Evolutionary conservation across 2,888 invertebrate species (phyloP).

Genomic region (Stenchaetothrips biformis): DNA sequence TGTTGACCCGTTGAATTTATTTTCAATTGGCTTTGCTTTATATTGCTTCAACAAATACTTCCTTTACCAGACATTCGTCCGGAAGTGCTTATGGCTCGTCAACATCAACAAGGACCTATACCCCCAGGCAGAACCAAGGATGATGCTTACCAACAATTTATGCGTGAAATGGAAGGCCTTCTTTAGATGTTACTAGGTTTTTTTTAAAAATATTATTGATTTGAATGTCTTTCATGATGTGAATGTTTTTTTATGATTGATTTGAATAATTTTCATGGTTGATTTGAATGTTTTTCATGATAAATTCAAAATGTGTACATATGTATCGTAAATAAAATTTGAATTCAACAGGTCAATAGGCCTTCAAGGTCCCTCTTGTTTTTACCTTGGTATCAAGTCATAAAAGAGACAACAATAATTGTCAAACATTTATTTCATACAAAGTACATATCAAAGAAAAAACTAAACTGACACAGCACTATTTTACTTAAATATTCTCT

Average conservation of each 20-base stretch:
- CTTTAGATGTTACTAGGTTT: constrained; percentile 52
- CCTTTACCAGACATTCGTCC: background rate
- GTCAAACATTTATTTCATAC: background rate
- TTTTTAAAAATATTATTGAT: background rate
- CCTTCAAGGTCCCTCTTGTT: too few relatives aligned
- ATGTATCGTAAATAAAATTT: too few relatives aligned
- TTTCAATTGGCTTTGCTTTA: background rate
- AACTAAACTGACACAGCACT: too few relatives aligned
- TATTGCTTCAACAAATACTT: constrained; percentile 30
- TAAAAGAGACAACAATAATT: background rate
- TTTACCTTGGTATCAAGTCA: too few relatives aligned
- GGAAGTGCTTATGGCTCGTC: background rate
- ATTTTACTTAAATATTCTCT: constrained; percentile 35
- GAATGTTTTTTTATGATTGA: background rate
- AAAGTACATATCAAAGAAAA: background rate
- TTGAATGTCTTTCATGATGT: background rate
- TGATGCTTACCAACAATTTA: constrained; percentile 97
- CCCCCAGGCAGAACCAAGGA: constrained; percentile 73
- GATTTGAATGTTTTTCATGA: too few relatives aligned
- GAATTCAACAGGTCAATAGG: too few relatives aligned
- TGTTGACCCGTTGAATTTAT: background rate
- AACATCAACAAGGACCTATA: constrained; percentile 37
- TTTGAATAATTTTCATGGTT: background rate
- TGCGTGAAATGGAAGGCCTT: constrained; percentile 96
- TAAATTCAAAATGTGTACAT: too few relatives aligned